Percentiles rank a stretch among this genome's conserved stretches.
Evolutionary conservation across 2,888 invertebrate genomes (phyloP).

Genomic region (Trileptium ribeirensis): DNA sequence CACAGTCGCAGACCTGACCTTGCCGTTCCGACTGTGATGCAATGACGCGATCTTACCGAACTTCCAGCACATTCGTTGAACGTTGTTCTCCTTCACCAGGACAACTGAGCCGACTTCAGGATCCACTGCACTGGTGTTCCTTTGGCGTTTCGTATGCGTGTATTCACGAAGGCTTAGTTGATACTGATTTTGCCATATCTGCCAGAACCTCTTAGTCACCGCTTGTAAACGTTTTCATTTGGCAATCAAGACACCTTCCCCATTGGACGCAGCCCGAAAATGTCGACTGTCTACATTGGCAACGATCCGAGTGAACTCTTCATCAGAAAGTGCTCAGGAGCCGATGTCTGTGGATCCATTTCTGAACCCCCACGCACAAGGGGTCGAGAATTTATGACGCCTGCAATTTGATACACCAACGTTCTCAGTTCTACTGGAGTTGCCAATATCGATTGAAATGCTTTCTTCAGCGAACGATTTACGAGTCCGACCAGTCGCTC

Average conservation of each 20-base stretch:
- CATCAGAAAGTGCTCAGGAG: no score
- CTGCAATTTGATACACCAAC: slow-evolving; percentile 21
- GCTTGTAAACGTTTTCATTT: no score
- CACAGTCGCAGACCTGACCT: not conserved
- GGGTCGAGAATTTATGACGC: slow-evolving; percentile 19
- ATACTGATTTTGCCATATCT: no score
- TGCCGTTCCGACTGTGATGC: not conserved
- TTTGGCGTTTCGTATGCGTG: no score
- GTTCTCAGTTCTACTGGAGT: slow-evolving; percentile 1
- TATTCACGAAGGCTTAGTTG: no score
- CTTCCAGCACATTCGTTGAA: not conserved
- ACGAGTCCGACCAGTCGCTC: slow-evolving; percentile 51
- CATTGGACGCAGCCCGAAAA: no score
- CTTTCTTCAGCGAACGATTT: slow-evolving; percentile 41
- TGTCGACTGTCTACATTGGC: no score
- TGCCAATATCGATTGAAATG: slow-evolving; percentile 1
- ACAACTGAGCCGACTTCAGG: not conserved
- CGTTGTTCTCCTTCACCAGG: not conserved
- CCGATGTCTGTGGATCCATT: no score
- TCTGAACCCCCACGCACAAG: slow-evolving; percentile 16
- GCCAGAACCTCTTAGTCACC: no score
- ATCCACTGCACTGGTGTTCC: no score
- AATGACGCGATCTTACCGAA: not conserved
- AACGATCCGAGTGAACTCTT: no score
- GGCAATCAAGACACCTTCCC: no score